Evolutionary conservation across 2,797 vertebrate genomes (phyloP).

Genomic region (Tenualosa thibaudeaui): DNA sequence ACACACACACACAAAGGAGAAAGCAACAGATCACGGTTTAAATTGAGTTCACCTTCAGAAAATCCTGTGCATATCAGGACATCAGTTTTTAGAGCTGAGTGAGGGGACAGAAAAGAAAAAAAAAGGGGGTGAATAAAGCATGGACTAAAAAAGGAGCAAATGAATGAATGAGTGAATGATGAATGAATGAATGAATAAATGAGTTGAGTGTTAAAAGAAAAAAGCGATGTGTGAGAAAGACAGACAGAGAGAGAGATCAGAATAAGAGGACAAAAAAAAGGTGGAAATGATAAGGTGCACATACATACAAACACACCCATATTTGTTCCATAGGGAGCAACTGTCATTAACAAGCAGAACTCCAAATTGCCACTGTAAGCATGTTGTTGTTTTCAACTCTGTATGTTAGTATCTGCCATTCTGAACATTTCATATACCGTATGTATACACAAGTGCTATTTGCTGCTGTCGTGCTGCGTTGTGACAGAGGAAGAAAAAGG

Average conservation of each 20-base stretch:
- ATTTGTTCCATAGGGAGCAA: neutral
- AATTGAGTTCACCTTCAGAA: constrained; percentile 5
- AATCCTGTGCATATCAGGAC: neutral
- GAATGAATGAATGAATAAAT: neutral
- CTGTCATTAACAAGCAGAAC: neutral
- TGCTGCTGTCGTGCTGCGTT: neutral
- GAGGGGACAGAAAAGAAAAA: neutral
- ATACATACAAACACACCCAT: neutral
- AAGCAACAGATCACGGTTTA: neutral
- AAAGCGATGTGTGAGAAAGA: neutral
- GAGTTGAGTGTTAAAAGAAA: neutral
- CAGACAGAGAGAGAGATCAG: neutral
- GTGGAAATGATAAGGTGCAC: neutral
- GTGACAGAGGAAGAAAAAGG: neutral
- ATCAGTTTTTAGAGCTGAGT: neutral
- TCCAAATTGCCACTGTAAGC: neutral
- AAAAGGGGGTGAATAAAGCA: neutral
- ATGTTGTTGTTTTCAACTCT: neutral
- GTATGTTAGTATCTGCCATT: neutral
- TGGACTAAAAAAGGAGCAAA: neutral
- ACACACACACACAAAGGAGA: neutral
- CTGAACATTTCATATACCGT: neutral
- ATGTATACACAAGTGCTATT: neutral
- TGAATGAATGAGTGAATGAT: neutral
- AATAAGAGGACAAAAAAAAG: neutral